A percentile compares a stretch with the other conserved stretches of the same genome.
phyloP scores from a whole-genome alignment of 2,797 vertebrate species.

The Aulostomus chinensis region DNA sequence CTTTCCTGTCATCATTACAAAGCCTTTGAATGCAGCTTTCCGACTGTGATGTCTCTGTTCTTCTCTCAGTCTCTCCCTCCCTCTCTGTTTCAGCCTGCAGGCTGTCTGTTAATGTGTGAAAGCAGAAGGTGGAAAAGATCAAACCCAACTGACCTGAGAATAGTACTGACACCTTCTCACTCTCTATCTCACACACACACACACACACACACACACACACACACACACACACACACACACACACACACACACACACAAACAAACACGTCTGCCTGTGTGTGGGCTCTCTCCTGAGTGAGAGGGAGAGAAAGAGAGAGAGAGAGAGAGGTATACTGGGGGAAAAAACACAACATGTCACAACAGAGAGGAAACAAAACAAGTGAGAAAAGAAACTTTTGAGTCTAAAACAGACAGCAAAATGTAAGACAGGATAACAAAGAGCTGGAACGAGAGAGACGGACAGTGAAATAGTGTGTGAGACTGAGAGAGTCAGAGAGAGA shows the following conservation, averaged over 20 bases:
- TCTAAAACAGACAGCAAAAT: slow-evolving; percentile 1
- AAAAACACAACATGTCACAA: slow-evolving; percentile 1
- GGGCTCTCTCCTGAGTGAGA: slow-evolving; percentile 11
- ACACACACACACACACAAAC: too few relatives aligned
- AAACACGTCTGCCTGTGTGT: slow-evolving; percentile 28
- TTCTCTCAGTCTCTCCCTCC: slow-evolving; percentile 5
- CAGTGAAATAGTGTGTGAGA: slow-evolving; percentile 35
- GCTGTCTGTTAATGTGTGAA: slow-evolving; percentile 72
- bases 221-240: too few relatives aligned
- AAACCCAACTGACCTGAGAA: slow-evolving; percentile 75
- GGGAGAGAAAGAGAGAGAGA: not conserved
- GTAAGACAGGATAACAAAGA: slow-evolving; percentile 31
- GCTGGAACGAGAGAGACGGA: slow-evolving; percentile 22
- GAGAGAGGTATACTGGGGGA: not conserved
- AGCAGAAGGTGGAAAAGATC: slow-evolving; percentile 76
- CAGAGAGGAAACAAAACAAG: not conserved
- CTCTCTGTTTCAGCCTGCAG: slow-evolving; percentile 58
- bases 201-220: too few relatives aligned
- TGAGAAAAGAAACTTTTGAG: slow-evolving; percentile 23
- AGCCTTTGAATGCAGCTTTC: slow-evolving; percentile 28
- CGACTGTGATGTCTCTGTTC: slow-evolving; percentile 34
- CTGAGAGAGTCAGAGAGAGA: slow-evolving; percentile 36
- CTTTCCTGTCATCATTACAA: slow-evolving; percentile 31
- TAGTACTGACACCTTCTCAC: slow-evolving; percentile 71
- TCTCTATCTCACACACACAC: too few relatives aligned